These are phyloP conservation scores for Eilema caniola DNA, from an alignment of 2,888 invertebrate species.

Conservation along the genomic window DNA sequence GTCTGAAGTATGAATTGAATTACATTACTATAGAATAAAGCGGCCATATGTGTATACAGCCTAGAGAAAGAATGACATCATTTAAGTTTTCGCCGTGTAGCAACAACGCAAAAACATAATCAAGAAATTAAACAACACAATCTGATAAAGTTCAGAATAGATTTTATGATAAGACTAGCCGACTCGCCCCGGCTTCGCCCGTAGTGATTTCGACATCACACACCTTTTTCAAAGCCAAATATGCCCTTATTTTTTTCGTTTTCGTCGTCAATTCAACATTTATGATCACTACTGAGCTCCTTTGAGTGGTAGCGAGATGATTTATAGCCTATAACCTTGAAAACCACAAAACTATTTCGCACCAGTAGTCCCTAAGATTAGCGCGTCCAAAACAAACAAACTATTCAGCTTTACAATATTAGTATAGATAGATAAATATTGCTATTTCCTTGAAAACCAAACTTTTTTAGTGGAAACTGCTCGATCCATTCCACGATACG, in stretches of 20 bases:
- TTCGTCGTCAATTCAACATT: no score
- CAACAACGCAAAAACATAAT: slow-evolving; percentile 40
- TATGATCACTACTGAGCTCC: no score
- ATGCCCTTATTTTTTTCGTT: no score
- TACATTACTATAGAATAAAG: background rate
- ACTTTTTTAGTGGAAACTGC: slow-evolving; percentile 58
- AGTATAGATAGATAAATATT: slow-evolving; percentile 49
- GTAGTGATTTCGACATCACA: no score
- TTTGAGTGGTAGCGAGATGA: no score
- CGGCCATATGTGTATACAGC: background rate
- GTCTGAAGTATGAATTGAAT: slow-evolving; percentile 9
- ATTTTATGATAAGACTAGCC: slow-evolving; percentile 47
- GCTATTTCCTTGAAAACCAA: slow-evolving; percentile 53
- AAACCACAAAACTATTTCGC: no score
- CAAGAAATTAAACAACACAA: slow-evolving; percentile 42
- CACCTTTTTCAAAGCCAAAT: no score
- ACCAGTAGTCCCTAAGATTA: no score
- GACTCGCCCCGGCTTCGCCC: no score
- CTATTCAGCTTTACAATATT: no score
- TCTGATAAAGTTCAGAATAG: slow-evolving; percentile 48
- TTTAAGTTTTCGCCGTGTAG: slow-evolving; percentile 22
- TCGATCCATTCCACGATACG: slow-evolving; percentile 55
- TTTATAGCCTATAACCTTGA: no score
- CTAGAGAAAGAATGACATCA: slow-evolving; percentile 2
- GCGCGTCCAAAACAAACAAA: no score